These are phyloP conservation scores for Samia ricini DNA, from an alignment of 1,140 invertebrate species.

Conservation along the genomic window DNA sequence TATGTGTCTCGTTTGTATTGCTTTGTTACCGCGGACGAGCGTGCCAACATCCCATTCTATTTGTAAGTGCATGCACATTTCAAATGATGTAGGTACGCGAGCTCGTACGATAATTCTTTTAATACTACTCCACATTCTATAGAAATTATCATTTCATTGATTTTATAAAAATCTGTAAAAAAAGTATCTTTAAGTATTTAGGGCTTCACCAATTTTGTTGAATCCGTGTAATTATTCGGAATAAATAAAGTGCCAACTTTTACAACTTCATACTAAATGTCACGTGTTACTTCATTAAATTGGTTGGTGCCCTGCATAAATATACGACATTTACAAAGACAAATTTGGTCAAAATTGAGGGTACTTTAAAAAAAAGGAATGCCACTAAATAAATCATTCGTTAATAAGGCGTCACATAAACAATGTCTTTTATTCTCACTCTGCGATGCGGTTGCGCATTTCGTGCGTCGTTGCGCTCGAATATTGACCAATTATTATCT, in stretches of 20 bases:
- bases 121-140: not conserved
- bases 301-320: not conserved
- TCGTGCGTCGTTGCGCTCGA: conserved; percentile 34
- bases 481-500: conserved; percentile 41
- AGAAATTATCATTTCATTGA: not conserved
- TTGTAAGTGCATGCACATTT: conserved; percentile 21
- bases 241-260: too few relatives aligned
- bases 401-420: conserved; percentile 53
- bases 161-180: not conserved
- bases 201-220: not conserved
- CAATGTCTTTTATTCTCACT: conserved; percentile 28
- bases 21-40: conserved; percentile 46
- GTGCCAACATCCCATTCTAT: conserved; percentile 51
- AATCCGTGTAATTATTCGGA: not conserved
- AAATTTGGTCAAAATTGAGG: not conserved
- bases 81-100: not conserved
- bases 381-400: conserved; percentile 47
- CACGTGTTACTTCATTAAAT: not conserved
- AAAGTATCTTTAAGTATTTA: too few relatives aligned
- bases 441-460: conserved; percentile 34
- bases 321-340: not conserved
- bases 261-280: not conserved
- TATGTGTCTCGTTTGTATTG: conserved; percentile 42
- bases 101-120: conserved; percentile 25
- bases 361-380: conserved; percentile 1